Conservation (phyloP, 2,797 vertebrate species). For the Arnoldichthys spilopterus region DNA sequence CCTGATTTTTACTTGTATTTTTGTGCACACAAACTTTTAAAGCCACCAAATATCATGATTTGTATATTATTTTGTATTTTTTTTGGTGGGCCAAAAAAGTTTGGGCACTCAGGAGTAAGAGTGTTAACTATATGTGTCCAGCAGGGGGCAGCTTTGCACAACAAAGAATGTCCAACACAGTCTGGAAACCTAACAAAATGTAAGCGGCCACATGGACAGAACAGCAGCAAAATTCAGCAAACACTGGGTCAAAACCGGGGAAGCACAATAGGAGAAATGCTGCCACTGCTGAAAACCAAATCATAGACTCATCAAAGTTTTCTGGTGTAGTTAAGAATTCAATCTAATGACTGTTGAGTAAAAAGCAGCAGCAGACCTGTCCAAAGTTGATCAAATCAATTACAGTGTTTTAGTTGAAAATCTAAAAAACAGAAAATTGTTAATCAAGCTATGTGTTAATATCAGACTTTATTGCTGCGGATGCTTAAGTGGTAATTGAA, state of each 20-base stretch:
- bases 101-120: constrained; percentile 3
- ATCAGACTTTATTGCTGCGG: constrained; percentile 46
- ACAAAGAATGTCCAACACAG: constrained; percentile 1
- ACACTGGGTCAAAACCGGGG: not conserved
- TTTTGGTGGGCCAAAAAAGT: too few relatives aligned
- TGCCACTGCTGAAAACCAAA: not conserved
- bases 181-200: not conserved
- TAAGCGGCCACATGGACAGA: not conserved
- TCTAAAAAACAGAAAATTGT: constrained; percentile 54
- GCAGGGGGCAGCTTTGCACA: constrained; percentile 53
- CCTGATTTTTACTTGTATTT: too few relatives aligned
- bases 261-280: not conserved
- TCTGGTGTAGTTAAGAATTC: constrained; percentile 55
- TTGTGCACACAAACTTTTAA: too few relatives aligned
- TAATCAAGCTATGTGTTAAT: constrained; percentile 62
- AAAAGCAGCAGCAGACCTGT: constrained; percentile 23
- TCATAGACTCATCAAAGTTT: constrained; percentile 42
- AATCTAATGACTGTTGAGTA: constrained; percentile 38
- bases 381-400: constrained; percentile 49
- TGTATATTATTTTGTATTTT: too few relatives aligned
- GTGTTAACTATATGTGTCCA: constrained; percentile 40
- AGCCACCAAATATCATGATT: too few relatives aligned
- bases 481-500: constrained; percentile 63
- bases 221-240: not conserved
- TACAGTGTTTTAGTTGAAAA: constrained; percentile 55